Evolutionary conservation across 92 coral and sea anemone species (phyloP).

Genomic region (Epizoanthus illoricatus): DNA sequence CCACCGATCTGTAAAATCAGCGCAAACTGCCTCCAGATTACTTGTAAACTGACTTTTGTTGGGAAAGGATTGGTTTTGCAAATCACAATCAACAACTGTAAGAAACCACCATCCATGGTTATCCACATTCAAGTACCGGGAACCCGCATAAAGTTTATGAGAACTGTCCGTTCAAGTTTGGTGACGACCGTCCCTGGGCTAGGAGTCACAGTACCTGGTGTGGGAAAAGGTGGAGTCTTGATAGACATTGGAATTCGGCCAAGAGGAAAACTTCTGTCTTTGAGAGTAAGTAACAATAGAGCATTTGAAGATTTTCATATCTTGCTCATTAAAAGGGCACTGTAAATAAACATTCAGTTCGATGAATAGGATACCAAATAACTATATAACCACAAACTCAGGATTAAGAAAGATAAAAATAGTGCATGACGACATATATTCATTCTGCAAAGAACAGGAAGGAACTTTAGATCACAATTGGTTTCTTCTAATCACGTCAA

Average conservation of each 20-base stretch:
- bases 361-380: background rate
- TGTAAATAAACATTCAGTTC: background rate
- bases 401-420: no score
- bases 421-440: no score
- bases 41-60: slow-evolving; percentile 38
- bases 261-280: slow-evolving; percentile 8
- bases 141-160: slow-evolving; percentile 15
- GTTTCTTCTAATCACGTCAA: no score
- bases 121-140: slow-evolving; percentile 28
- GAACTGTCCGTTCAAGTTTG: slow-evolving; percentile 27
- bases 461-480: no score
- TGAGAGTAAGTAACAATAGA: slow-evolving; percentile 29
- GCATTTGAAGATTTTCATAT: background rate
- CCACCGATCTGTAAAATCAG: slow-evolving; percentile 47
- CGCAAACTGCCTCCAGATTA: slow-evolving; percentile 43
- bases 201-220: slow-evolving; percentile 12
- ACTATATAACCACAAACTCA: no score
- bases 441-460: no score
- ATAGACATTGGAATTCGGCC: slow-evolving; percentile 26
- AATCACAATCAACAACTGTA: slow-evolving; percentile 44
- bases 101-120: slow-evolving; percentile 41
- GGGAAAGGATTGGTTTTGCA: slow-evolving; percentile 27
- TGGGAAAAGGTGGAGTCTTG: slow-evolving; percentile 42
- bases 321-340: background rate
- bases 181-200: slow-evolving; percentile 40